Base-by-base conservation (phyloP, 2,888 invertebrate species). In the Epinotia ramella region DNA sequence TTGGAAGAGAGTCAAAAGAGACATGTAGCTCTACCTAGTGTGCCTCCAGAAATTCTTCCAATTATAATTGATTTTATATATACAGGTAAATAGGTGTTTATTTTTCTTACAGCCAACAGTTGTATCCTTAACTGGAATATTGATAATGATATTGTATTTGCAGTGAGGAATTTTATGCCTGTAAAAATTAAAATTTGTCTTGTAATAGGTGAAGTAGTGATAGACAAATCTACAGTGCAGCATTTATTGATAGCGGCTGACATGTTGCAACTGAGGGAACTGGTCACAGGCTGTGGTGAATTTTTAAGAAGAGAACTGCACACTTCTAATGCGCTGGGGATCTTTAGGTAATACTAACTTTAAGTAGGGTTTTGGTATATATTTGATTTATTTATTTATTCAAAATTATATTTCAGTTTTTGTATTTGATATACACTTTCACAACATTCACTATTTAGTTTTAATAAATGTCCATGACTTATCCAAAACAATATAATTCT, bases 241-340 rank as follows among this genome's bases (percentile, higher is more conserved):
- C 98, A 98, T 84, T 91, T 99, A 81, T 95, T 98, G 83, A 96
- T 97, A 79, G 98, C 98, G 63, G 98, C 98, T 62, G 98, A 98
- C 89, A 98, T 99, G 98, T 92, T 99, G 77, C 97, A 98, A 88
- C 92, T 99, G 65, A 95, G 96, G 80, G 98, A 98, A 89, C 86
- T 95, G 59, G 97, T 98, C 18, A 95, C 96, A 72, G 97, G 97
- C 9, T 98, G 98, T 88, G 97, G 97, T 77, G 96, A 97, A 85
- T 98, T 97, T 89, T 95, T 99, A 72, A 96, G 97, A 82, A 96
- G 97, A 82, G 98, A 98, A 92, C 93, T 99, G 76, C 97, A 98
- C 91, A 96, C 97, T 66, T 96, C 97, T 56, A 99, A 99, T 95
- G 97, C 97, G 77, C 95, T 99, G 85, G 98, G 98, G 86, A 97